Conservation (phyloP, 2,888 invertebrate genomes). For the Eurytoma californica region DNA sequence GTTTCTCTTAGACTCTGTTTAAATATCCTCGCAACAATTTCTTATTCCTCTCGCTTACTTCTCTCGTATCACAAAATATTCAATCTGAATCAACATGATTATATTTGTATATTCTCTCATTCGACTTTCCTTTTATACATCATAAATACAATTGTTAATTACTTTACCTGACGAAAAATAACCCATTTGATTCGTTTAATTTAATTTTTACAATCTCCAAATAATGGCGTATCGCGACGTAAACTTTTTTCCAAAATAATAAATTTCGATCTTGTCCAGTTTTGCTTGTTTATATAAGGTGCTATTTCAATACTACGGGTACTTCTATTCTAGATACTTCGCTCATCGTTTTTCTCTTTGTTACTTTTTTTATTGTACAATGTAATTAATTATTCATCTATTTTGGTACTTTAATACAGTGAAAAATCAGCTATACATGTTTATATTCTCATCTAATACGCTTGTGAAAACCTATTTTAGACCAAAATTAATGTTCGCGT, state of each 20-base stretch:
- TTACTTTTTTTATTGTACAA: slow-evolving; percentile 30
- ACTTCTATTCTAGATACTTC: slow-evolving; percentile 11
- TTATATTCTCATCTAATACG: slow-evolving; percentile 8
- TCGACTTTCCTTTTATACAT: slow-evolving; percentile 59
- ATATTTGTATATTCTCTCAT: slow-evolving; percentile 61
- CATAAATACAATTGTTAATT: slow-evolving; percentile 56
- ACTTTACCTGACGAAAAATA: slow-evolving; percentile 5
- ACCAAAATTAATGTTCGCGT: slow-evolving; percentile 11
- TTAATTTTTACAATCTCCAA: neutral
- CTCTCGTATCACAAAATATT: slow-evolving; percentile 73
- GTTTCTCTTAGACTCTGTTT: neutral
- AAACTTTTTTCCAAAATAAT: slow-evolving; percentile 12
- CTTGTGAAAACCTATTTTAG: slow-evolving; percentile 37
- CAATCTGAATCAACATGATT: slow-evolving; percentile 65
- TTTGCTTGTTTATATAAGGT: slow-evolving; percentile 19
- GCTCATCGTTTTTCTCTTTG: neutral
- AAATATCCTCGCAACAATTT: slow-evolving; percentile 34
- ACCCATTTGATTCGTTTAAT: slow-evolving; percentile 11
- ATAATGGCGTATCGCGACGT: slow-evolving; percentile 18
- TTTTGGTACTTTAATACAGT: slow-evolving; percentile 42
- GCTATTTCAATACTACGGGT: slow-evolving; percentile 17
- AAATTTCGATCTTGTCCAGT: neutral
- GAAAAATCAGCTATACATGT: slow-evolving; percentile 43
- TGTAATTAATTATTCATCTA: slow-evolving; percentile 14
- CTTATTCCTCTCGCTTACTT: slow-evolving; percentile 40